Evolutionary conservation across 2,888 invertebrate species (phyloP).

Genomic region (Chrysolina haemoptera): DNA sequence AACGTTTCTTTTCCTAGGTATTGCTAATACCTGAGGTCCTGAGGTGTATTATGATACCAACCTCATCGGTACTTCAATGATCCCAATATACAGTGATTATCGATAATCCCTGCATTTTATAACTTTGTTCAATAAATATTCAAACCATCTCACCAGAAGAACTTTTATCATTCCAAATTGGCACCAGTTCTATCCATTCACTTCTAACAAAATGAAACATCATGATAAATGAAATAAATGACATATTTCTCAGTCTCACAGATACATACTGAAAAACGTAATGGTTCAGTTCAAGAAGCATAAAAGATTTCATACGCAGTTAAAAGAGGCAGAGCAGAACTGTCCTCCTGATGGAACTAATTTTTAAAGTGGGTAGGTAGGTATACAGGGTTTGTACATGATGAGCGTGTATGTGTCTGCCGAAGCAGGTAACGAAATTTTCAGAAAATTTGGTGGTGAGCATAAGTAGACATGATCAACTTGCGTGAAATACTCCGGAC

Average conservation of each 20-base stretch:
- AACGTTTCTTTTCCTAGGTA: no score
- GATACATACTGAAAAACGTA: not conserved
- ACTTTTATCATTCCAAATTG: conserved; percentile 46
- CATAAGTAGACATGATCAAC: no score
- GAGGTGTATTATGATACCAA: no score
- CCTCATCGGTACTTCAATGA: no score
- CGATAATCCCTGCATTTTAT: not conserved
- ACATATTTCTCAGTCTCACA: conserved; percentile 31
- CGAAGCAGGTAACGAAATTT: no score
- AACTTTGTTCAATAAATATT: not conserved
- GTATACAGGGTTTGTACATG: no score
- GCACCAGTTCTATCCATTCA: conserved; percentile 61
- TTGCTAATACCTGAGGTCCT: no score
- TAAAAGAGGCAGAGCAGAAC: conserved; percentile 53
- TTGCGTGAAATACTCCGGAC: no score
- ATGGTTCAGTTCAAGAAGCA: conserved; percentile 24
- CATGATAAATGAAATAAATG: conserved; percentile 43
- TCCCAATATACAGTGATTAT: no score
- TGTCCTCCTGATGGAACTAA: conserved; percentile 51
- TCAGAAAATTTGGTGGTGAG: no score
- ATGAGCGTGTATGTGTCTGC: no score
- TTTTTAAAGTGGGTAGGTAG: conserved; percentile 14
- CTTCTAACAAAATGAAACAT: conserved; percentile 40
- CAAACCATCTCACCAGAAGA: conserved; percentile 35
- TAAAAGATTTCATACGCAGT: conserved; percentile 46